Percentiles rank a stretch among this genome's conserved stretches.
These are phyloP conservation scores for Drosophila anomalipes DNA, from an alignment of 2,888 invertebrate genomes.

Conservation along the genomic window DNA sequence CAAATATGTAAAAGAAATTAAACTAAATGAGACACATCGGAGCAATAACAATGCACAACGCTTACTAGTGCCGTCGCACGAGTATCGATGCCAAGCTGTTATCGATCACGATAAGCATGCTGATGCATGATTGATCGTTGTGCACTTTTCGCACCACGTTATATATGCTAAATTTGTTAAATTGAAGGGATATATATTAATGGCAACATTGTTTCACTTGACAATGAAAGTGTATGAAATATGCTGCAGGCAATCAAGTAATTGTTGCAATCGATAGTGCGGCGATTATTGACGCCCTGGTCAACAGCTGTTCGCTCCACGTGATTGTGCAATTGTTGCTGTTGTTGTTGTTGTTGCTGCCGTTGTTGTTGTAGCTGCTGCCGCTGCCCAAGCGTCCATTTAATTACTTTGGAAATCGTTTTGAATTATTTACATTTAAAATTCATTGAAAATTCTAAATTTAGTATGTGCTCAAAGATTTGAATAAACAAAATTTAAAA, in stretches of 20 bases:
- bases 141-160: too few species aligned
- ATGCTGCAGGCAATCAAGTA: conserved; percentile 12
- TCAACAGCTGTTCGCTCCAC: conserved; percentile 62
- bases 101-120: conserved; percentile 24
- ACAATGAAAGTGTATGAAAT: neutral
- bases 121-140: neutral
- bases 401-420: conserved; percentile 13
- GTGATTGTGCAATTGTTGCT: conserved; percentile 54
- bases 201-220: too few species aligned
- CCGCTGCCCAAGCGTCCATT: conserved; percentile 13
- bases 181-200: neutral
- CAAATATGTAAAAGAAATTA: conserved; percentile 16
- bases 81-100: conserved; percentile 32
- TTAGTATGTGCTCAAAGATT: conserved; percentile 38
- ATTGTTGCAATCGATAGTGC: conserved; percentile 33
- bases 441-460: conserved; percentile 9
- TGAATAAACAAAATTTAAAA: conserved; percentile 22
- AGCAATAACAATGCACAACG: conserved; percentile 60
- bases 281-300: conserved; percentile 33
- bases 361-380: neutral
- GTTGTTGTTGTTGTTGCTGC: conserved; percentile 32
- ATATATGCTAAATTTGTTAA: neutral
- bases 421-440: conserved; percentile 8
- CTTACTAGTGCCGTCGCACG: conserved; percentile 46
- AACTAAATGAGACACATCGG: conserved; percentile 23